Evolutionary conservation across 2,113 vertebrate genomes (phyloP), one percentile per base, ranked within the genome.

Genomic region (Gallinago paraguaiae): DNA sequence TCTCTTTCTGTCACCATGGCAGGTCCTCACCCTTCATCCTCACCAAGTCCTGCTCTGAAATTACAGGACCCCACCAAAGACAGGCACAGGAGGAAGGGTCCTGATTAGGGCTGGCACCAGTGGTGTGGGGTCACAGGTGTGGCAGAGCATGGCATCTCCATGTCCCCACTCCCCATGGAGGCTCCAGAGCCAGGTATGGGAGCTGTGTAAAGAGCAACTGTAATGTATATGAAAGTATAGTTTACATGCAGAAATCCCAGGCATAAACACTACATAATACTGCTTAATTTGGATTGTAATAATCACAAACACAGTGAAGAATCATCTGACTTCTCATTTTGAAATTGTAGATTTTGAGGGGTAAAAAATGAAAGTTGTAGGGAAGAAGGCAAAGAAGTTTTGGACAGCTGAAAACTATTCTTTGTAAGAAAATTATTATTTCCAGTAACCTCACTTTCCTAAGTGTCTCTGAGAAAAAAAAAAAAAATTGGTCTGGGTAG

Each of bases 121-220:
- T 35, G 31, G 20, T 10, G 5, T 31, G 63, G 24, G n/a, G 46
- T 31, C 43, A 53, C 24, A 56, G 24, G 7, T 27, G 17, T 48
- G 45, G 11, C 35, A 90, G 23, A 84, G 14, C 11, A 65, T 41
- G 70, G 41, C 2, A 5, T 13, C 23, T 53, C 33, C 1, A 0
- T 10, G 30, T 28, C 30, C 18, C 12, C 11, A 4, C 18, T 46
- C 43, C n/a, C 3, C 37, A 61, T 0, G 2, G 37, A 46, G 33
- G 35, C 53, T 56, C 28, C 33, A 43, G 39, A 0, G 1, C 13
- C 18, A 59, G 28, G 17, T 54, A 41, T 10, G 24, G 28, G 10
- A 17, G n/a, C 43, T 87, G n/a, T 37, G 43, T 53, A 71, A 78
- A 82, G 8, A 82, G 22, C 13, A 80, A 46, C 24, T 33, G 10